Evolutionary conservation across 2,888 invertebrate genomes (phyloP), one percentile per base, ranked within the genome.

Genomic region (Drosophila hamatofila): DNA sequence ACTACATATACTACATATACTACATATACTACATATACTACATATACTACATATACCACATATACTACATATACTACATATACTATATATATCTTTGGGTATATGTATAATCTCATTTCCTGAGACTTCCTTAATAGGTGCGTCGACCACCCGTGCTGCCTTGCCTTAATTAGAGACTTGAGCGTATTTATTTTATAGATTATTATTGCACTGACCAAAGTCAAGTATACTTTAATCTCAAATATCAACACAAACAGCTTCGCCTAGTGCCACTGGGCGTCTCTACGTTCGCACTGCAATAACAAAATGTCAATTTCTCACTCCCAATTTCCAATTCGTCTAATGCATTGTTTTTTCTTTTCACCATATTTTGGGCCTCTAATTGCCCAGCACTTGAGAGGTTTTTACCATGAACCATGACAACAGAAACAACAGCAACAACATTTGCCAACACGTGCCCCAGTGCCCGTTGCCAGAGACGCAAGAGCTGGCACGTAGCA

Each of bases 321-420:
- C 23, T 21, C 21, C 4, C 35, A 27, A 30, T 57, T 57, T 55
- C 12, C 8, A 39, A 41, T 49, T 48, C 14, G 23, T 16, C 5
- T 18, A 42, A 46, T 11, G 25, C 35, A 48, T 16, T 44, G 25
- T 51, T 49, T n/a, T 56, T 35, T 56, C 16, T 56, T 18, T 56
- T 7, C 37, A n/a, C 39, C 46, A 37, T 63, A 63, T 58, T 78
- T 74, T 59, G 55, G 69, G 58, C 75, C 62, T 49, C 76, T 79
- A 78, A 81, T 83, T 87, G 76, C 76, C 84, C 63, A n/a, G 54
- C 80, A 82, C 83, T 83, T 85, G 69, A 88, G 58, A 5, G 52
- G 37, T 54, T 71, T 59, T 63, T 68, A 62, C 77, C 56, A 61
- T 52, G 67, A 78, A 64, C 39, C 61, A 73, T 59, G 70, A 67